phyloP scores from a whole-genome alignment of 2,888 invertebrate species.

The Archips xylosteana region DNA sequence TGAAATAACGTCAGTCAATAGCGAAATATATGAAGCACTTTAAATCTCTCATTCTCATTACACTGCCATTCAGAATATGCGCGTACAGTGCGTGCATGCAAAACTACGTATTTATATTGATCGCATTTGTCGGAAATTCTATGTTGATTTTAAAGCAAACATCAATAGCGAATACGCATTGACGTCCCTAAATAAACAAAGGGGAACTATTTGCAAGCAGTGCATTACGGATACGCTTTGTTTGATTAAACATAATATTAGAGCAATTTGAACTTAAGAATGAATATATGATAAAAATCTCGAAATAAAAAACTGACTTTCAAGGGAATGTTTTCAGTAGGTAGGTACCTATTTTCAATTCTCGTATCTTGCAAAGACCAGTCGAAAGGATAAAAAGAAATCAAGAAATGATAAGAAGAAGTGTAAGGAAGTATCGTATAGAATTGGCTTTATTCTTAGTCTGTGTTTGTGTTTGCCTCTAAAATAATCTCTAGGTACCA shows the following conservation, averaged over 20 bases:
- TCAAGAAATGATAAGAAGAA: too few species aligned
- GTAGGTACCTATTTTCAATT: too few species aligned
- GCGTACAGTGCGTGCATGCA: conserved; percentile 1
- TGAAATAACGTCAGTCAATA: too few species aligned
- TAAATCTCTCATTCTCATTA: neutral
- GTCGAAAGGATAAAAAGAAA: too few species aligned
- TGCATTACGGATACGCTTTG: conserved; percentile 32
- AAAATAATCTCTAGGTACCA: too few species aligned
- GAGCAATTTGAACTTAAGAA: neutral
- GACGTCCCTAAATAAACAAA: conserved; percentile 65
- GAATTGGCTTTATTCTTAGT: too few species aligned
- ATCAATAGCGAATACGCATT: conserved; percentile 58
- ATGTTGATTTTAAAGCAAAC: conserved; percentile 67
- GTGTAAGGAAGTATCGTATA: too few species aligned
- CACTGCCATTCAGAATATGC: neutral
- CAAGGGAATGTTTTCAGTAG: too few species aligned
- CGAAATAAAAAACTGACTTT: too few species aligned
- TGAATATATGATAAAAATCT: neutral
- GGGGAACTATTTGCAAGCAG: conserved; percentile 63
- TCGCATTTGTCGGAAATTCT: conserved; percentile 49
- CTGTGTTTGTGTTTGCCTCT: too few species aligned
- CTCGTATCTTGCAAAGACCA: too few species aligned
- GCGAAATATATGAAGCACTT: neutral
- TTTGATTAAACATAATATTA: conserved; percentile 28
- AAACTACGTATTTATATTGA: conserved; percentile 48